Evolutionary conservation across 2,113 vertebrate genomes (phyloP).

Genomic region (Pluvianellus socialis): DNA sequence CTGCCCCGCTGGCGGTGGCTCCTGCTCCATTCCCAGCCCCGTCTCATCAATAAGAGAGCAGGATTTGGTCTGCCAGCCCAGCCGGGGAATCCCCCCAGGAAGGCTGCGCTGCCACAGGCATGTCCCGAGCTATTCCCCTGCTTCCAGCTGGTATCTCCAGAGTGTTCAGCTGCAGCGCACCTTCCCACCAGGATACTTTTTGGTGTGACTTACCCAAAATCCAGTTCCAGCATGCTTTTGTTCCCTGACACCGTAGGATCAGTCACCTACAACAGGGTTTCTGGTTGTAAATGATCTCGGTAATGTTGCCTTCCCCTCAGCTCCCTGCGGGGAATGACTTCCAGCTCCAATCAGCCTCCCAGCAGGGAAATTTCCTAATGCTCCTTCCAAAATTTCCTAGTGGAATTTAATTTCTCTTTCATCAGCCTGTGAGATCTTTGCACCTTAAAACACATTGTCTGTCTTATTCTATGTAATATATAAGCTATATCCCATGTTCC

Average conservation of each 20-base stretch:
- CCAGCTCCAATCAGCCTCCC: neutral
- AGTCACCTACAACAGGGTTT: neutral
- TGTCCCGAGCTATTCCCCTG: accelerated
- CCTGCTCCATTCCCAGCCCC: neutral
- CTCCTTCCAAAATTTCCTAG: neutral
- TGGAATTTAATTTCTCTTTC: neutral
- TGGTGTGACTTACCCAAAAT: neutral
- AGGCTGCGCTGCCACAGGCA: neutral
- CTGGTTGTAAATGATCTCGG: neutral
- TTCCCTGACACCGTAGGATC: neutral
- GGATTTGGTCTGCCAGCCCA: neutral
- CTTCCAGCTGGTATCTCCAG: neutral
- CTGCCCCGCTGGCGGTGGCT: accelerated
- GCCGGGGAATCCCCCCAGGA: accelerated
- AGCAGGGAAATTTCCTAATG: neutral
- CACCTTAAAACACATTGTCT: neutral
- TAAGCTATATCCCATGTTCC: neutral
- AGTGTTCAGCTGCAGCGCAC: neutral
- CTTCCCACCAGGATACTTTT: neutral
- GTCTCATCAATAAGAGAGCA: neutral
- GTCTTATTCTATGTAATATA: neutral
- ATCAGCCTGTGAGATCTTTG: neutral
- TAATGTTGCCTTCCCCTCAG: neutral
- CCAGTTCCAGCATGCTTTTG: neutral
- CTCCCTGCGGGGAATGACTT: neutral